Evolutionary conservation across 2,888 invertebrate species (phyloP).

Genomic region (Lomographa bimaculata): DNA sequence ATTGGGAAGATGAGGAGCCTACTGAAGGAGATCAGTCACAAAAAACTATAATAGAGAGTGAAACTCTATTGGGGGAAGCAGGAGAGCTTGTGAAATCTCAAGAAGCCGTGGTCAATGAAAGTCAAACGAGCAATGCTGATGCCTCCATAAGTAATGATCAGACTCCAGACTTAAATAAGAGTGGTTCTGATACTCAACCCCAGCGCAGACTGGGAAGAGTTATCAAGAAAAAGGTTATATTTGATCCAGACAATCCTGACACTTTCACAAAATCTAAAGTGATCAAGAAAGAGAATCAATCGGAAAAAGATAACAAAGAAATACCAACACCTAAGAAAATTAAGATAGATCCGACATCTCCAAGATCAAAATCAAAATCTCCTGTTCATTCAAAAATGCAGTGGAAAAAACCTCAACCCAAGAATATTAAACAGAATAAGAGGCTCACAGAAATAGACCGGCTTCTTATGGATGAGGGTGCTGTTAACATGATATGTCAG

Average conservation of each 20-base stretch:
- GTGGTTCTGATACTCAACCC: constrained; percentile 58
- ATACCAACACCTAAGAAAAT: constrained; percentile 53
- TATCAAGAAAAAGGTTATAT: constrained; percentile 89
- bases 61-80: constrained; percentile 34
- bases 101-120: constrained; percentile 39
- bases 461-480: constrained; percentile 92
- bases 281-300: constrained; percentile 43
- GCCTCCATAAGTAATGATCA: constrained; percentile 49
- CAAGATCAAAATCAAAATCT: constrained; percentile 61
- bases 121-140: constrained; percentile 37
- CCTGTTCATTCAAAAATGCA: constrained; percentile 59
- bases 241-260: constrained; percentile 87
- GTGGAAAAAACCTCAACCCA: constrained; percentile 75
- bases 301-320: constrained; percentile 55
- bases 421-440: constrained; percentile 78
- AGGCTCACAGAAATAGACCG: constrained; percentile 89
- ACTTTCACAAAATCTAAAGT: constrained; percentile 73
- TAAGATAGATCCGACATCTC: constrained; percentile 48
- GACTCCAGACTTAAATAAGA: constrained; percentile 45
- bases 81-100: constrained; percentile 38
- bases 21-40: constrained; percentile 38
- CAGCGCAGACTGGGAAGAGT: constrained; percentile 77
- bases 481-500: constrained; percentile 92
- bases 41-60: constrained; percentile 29
- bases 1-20: constrained; percentile 77